Percentiles rank a stretch among this genome's conserved stretches.
Evolutionary conservation across 2,113 vertebrate species (phyloP).

Genomic region (Hassar affinis): DNA sequence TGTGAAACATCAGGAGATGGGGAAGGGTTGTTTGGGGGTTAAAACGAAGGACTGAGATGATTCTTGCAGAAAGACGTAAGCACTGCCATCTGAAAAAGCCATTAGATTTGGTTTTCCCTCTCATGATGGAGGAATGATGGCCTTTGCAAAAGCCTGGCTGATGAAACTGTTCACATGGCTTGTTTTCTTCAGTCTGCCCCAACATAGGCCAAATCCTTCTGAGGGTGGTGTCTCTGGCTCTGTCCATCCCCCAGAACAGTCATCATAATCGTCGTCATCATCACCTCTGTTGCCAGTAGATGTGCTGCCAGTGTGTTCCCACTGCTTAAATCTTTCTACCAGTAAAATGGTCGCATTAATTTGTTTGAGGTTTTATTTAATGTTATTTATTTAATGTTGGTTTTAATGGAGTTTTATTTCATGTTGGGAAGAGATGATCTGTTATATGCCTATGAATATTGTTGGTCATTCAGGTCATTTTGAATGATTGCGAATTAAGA

Average conservation of each 20-base stretch:
- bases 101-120: conserved; percentile 57
- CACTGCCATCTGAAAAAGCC: conserved; percentile 62
- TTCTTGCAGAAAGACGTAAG: conserved; percentile 47
- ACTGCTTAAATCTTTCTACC: conserved; percentile 11
- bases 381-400: no score
- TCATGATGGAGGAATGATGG: conserved; percentile 51
- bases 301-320: background rate
- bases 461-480: background rate
- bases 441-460: no score
- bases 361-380: conserved; percentile 5
- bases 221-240: conserved; percentile 17
- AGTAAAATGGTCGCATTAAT: background rate
- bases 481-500: background rate
- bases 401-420: no score
- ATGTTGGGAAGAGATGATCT: background rate
- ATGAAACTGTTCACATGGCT: conserved; percentile 61
- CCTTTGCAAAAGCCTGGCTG: conserved; percentile 52
- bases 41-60: conserved; percentile 34
- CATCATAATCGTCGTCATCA: conserved; percentile 24
- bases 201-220: conserved; percentile 43
- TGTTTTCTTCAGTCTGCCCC: conserved; percentile 52
- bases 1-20: conserved; percentile 31
- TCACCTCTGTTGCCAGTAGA: conserved; percentile 20
- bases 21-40: background rate
- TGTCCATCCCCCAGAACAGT: conserved; percentile 14